phyloP scores from a whole-genome alignment of 2,797 vertebrate species.

The Syndactyla subalaris region DNA sequence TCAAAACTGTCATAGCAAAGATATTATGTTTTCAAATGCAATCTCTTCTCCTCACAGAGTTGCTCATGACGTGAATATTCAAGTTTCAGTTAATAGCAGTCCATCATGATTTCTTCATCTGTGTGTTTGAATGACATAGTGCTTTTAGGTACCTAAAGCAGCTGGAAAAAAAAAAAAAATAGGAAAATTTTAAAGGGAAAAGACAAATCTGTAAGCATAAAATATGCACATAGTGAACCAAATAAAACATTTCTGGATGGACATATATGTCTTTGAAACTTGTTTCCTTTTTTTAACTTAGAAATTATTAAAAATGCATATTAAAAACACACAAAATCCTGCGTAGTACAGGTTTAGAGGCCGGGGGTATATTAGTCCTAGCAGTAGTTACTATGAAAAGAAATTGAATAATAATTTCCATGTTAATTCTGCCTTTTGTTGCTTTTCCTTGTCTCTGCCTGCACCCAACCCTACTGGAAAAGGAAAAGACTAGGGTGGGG shows the following conservation, averaged over 20 bases:
- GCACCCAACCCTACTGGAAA: background rate
- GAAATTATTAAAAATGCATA: background rate
- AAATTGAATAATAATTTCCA: background rate
- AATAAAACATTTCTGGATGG: background rate
- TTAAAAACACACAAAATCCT: background rate
- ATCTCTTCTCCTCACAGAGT: background rate
- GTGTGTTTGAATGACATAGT: background rate
- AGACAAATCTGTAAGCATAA: background rate
- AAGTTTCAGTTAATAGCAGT: background rate
- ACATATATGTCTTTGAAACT: background rate
- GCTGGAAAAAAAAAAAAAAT: background rate
- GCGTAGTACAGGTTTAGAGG: background rate
- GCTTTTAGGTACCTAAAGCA: background rate
- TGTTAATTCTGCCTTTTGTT: background rate
- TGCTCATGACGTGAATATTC: background rate
- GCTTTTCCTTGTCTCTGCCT: background rate
- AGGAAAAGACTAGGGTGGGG: rapidly evolving
- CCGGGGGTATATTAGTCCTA: background rate
- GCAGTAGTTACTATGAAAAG: background rate
- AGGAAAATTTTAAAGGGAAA: background rate
- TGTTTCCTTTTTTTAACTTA: background rate
- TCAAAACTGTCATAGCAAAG: background rate
- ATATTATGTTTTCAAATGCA: background rate
- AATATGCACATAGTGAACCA: background rate
- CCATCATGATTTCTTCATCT: background rate